Percentiles rank a stretch among this genome's conserved stretches.
These are phyloP conservation scores for Sapayoa aenigma DNA, from an alignment of 2,113 vertebrate species.

Conservation along the genomic window DNA sequence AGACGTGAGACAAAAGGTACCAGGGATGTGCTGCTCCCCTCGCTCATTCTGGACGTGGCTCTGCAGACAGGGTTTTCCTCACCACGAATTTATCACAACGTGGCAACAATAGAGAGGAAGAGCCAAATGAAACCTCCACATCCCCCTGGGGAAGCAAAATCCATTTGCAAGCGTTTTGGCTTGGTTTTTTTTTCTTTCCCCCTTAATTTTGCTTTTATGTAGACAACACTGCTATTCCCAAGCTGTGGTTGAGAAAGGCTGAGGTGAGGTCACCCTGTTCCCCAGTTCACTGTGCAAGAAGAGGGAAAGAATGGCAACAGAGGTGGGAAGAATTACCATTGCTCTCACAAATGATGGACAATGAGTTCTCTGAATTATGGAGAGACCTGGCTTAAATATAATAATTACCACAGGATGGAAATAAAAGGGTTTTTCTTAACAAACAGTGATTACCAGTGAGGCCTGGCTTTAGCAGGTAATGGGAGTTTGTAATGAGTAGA, in stretches of 20 bases:
- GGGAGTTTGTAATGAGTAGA: background rate
- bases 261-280: background rate
- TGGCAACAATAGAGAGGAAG: background rate
- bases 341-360: background rate
- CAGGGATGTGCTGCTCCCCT: background rate
- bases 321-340: background rate
- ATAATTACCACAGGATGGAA: background rate
- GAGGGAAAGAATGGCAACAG: background rate
- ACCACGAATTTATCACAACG: background rate
- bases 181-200: too few relatives aligned
- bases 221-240: background rate
- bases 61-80: background rate
- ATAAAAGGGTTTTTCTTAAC: background rate
- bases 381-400: background rate
- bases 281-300: background rate
- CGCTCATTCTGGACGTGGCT: background rate
- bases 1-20: background rate
- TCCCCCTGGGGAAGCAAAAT: background rate
- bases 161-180: background rate
- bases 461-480: background rate
- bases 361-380: background rate
- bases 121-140: background rate
- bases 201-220: background rate
- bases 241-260: background rate
- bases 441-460: background rate